A percentile compares a stretch with the other conserved stretches of the same genome.
Evolutionary conservation across 2,113 vertebrate genomes (phyloP).

Genomic region (Girardinichthys multiradiatus): DNA sequence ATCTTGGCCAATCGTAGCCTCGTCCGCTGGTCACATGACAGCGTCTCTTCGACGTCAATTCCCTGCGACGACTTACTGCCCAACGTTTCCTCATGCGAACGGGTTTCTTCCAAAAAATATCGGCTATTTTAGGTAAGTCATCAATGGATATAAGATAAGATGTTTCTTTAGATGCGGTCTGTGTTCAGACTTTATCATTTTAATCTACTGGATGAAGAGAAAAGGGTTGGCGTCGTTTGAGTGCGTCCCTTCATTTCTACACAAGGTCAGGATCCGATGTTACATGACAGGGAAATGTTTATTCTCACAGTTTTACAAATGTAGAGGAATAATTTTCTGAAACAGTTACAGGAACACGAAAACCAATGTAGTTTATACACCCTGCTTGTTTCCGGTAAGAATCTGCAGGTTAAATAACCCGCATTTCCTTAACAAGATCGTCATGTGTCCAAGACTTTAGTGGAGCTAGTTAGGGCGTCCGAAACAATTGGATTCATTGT

Average conservation of each 20-base stretch:
- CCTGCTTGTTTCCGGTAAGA: background rate
- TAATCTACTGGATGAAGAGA: too few relatives aligned
- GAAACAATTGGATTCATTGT: too few relatives aligned
- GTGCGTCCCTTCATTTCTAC: background rate
- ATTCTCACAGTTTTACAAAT: background rate
- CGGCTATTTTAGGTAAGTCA: slow-evolving; percentile 46
- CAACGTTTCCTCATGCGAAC: slow-evolving; percentile 65
- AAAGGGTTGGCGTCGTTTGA: background rate
- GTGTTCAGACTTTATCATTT: background rate
- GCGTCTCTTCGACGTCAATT: slow-evolving; percentile 16
- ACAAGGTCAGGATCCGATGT: slow-evolving; percentile 78
- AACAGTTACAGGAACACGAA: background rate
- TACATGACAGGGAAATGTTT: slow-evolving; percentile 8
- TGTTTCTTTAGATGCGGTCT: background rate
- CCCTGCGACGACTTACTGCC: slow-evolving; percentile 57
- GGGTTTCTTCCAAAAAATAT: background rate
- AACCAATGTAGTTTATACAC: too few relatives aligned
- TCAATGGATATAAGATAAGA: rapidly evolving
- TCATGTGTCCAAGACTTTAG: too few relatives aligned
- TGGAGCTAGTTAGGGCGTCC: too few relatives aligned
- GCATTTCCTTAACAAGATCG: too few relatives aligned
- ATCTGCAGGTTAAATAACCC: slow-evolving; percentile 3
- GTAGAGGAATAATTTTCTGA: background rate
- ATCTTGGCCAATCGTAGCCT: slow-evolving; percentile 9
- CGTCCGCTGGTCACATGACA: slow-evolving; percentile 9